Percentiles rank a stretch among this genome's conserved stretches.
Evolutionary conservation across 2,797 vertebrate genomes (phyloP).

Genomic region (Cyclura pinguis): DNA sequence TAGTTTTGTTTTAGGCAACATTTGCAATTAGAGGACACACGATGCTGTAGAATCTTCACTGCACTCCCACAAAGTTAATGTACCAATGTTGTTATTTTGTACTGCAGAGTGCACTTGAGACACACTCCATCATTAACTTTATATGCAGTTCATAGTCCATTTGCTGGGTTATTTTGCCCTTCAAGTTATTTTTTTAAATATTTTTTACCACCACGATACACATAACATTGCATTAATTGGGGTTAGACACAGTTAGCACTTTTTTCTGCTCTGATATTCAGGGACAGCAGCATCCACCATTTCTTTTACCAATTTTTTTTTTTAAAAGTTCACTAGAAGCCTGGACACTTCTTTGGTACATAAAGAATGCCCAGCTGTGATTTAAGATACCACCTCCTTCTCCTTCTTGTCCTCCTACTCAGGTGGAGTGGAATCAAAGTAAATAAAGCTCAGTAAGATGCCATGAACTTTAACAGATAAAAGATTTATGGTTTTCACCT

Average conservation of each 20-base stretch:
- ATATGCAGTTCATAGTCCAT: conserved; percentile 53
- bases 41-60: conserved; percentile 69
- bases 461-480: conserved; percentile 44
- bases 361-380: conserved; percentile 24
- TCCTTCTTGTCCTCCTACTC: conserved; percentile 18
- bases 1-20: conserved; percentile 72
- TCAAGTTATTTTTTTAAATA: conserved; percentile 57
- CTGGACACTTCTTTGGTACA: conserved; percentile 38
- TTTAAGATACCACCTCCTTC: conserved; percentile 45
- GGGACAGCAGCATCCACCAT: conserved; percentile 45
- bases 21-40: conserved; percentile 66
- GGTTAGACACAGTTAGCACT: conserved; percentile 55
- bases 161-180: conserved; percentile 45
- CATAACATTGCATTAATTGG: conserved; percentile 62
- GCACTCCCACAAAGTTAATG: conserved; percentile 56
- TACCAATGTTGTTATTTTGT: conserved; percentile 58
- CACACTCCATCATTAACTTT: conserved; percentile 63
- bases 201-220: conserved; percentile 58
- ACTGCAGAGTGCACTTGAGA: conserved; percentile 55
- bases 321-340: neutral
- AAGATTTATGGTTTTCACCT: conserved; percentile 43
- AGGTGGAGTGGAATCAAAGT: conserved; percentile 52
- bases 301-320: conserved; percentile 7
- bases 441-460: conserved; percentile 56
- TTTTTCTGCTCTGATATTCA: conserved; percentile 55